phyloP scores from a whole-genome alignment of 92 coral and sea anemone genomes.

The Porites rus region DNA sequence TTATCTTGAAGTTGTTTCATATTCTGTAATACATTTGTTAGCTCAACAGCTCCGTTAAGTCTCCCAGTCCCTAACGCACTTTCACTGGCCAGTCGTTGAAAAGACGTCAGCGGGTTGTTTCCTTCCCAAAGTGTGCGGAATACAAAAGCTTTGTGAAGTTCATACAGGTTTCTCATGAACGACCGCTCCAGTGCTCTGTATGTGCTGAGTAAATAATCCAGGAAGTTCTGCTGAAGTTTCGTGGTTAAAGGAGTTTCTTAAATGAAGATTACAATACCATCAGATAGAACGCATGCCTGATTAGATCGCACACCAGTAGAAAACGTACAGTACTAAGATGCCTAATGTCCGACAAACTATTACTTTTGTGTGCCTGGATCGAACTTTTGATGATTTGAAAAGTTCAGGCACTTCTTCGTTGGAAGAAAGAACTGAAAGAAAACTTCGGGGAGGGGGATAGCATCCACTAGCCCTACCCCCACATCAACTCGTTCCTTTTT shows the following conservation, averaged over 20 bases:
- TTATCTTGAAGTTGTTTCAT: not conserved
- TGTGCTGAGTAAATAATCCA: constrained; percentile 10
- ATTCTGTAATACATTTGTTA: not conserved
- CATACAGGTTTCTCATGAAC: not conserved
- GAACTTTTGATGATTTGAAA: too few relatives aligned
- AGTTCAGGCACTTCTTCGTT: too few relatives aligned
- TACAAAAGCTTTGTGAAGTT: constrained; percentile 7
- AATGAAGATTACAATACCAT: too few relatives aligned
- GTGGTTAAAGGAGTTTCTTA: not conserved
- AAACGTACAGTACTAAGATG: not conserved
- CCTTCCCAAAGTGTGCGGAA: constrained; percentile 19
- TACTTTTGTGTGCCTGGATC: too few relatives aligned
- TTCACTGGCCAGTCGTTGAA: not conserved
- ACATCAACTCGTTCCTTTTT: too few relatives aligned
- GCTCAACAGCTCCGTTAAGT: not conserved
- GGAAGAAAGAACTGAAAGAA: too few relatives aligned
- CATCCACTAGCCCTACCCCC: too few relatives aligned
- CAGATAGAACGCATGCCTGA: not conserved
- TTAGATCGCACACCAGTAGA: not conserved
- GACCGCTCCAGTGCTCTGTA: constrained; percentile 1
- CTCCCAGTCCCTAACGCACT: constrained; percentile 7
- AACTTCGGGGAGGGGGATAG: too few relatives aligned
- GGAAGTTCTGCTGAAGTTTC: not conserved
- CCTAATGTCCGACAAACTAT: too few relatives aligned
- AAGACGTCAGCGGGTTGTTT: not conserved